Percentiles rank a stretch among this genome's conserved stretches.
These are phyloP conservation scores for Drosophila affinis DNA, from an alignment of 2,888 invertebrate species.

Conservation along the genomic window DNA sequence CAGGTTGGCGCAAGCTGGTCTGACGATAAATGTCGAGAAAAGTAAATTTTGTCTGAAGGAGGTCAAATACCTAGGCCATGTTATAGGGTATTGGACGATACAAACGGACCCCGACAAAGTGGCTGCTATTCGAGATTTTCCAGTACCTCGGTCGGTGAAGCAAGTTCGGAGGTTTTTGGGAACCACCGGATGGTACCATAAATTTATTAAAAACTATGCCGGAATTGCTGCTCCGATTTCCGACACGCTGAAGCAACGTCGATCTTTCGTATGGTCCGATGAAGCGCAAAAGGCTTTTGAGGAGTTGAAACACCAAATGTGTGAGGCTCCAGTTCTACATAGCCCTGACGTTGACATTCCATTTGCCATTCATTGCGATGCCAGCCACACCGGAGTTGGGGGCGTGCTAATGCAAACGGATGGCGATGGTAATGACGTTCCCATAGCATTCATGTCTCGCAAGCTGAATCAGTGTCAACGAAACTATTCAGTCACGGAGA, in stretches of 20 bases:
- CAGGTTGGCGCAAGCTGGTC: background rate
- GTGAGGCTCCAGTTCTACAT: background rate
- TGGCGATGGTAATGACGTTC: background rate
- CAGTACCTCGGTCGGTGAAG: conserved; percentile 3
- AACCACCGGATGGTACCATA: conserved; percentile 6
- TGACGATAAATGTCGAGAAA: conserved; percentile 11
- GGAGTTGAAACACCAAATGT: background rate
- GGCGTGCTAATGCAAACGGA: conserved; percentile 11
- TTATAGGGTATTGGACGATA: conserved; percentile 13
- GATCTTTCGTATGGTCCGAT: background rate
- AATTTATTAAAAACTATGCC: conserved; percentile 2
- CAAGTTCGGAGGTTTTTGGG: conserved; percentile 3
- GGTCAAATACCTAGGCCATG: conserved; percentile 19
- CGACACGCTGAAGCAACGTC: background rate
- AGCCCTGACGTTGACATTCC: background rate
- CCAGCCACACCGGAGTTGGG: too few species aligned
- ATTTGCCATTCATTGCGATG: conserved; percentile 30
- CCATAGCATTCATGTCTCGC: too few species aligned
- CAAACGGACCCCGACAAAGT: conserved; percentile 19
- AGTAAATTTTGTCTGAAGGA: conserved; percentile 7
- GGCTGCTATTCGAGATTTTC: conserved; percentile 3
- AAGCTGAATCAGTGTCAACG: too few species aligned
- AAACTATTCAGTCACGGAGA: too few species aligned
- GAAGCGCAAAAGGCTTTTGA: background rate
- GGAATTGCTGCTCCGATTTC: background rate